phyloP scores from a whole-genome alignment of 2,888 invertebrate species.

The Caenorhabditis uteleia region DNA sequence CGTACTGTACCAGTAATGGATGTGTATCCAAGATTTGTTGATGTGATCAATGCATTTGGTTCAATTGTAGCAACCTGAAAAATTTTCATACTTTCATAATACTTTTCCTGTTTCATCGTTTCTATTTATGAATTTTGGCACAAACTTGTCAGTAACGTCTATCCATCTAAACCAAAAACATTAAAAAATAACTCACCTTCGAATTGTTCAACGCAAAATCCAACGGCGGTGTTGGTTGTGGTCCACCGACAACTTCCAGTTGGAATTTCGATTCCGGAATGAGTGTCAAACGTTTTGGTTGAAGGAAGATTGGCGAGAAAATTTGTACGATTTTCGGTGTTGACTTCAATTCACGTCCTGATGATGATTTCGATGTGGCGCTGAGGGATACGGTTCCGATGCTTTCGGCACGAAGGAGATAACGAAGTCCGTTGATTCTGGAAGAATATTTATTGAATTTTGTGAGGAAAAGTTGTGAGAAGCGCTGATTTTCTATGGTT shows the following conservation, averaged over 20 bases:
- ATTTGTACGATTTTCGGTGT: slow-evolving; percentile 46
- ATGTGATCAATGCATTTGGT: slow-evolving; percentile 57
- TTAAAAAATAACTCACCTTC: too few relatives aligned
- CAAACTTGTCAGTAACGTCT: too few relatives aligned
- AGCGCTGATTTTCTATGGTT: too few relatives aligned
- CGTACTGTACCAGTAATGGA: slow-evolving; percentile 52
- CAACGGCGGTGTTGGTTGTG: slow-evolving; percentile 53
- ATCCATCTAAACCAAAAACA: too few relatives aligned
- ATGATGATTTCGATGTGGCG: slow-evolving; percentile 42
- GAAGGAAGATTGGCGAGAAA: slow-evolving; percentile 55
- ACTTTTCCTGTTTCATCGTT: background rate
- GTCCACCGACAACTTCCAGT: slow-evolving; percentile 60
- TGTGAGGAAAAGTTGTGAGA: too few relatives aligned
- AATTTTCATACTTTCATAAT: too few relatives aligned
- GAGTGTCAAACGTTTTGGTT: slow-evolving; percentile 55
- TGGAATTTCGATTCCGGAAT: slow-evolving; percentile 59
- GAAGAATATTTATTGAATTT: too few relatives aligned
- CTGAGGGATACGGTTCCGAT: slow-evolving; percentile 45
- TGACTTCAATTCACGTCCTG: slow-evolving; percentile 36
- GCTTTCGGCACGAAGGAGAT: slow-evolving; percentile 30
- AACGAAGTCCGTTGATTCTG: slow-evolving; percentile 37
- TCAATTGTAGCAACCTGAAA: slow-evolving; percentile 53
- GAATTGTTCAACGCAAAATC: slow-evolving; percentile 52
- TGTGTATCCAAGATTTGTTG: slow-evolving; percentile 51
- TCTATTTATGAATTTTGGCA: background rate